Percentiles rank a stretch among this genome's conserved stretches.
Evolutionary conservation across 2,797 vertebrate species (phyloP).

Genomic region (Neostethus bicornis): DNA sequence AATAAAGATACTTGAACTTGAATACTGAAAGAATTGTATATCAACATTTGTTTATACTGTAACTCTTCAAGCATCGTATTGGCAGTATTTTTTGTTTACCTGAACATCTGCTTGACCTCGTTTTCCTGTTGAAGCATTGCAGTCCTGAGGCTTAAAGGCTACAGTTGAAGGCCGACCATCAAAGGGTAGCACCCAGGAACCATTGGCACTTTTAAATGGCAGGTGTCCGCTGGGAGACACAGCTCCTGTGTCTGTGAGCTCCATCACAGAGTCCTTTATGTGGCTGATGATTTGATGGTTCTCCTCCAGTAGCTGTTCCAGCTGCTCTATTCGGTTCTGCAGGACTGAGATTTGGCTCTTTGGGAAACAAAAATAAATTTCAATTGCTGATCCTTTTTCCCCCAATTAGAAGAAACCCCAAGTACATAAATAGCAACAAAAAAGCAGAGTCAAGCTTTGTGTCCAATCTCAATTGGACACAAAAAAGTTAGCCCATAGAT

Average conservation of each 20-base stretch:
- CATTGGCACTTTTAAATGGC: constrained; percentile 85
- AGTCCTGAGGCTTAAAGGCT: constrained; percentile 90
- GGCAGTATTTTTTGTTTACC: constrained; percentile 70
- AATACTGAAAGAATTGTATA: too few species aligned
- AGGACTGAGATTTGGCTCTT: constrained; percentile 98
- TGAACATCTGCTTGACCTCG: constrained; percentile 86
- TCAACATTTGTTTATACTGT: not conserved
- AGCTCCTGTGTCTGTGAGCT: constrained; percentile 92
- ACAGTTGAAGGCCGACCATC: constrained; percentile 90
- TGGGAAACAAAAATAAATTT: constrained; percentile 32
- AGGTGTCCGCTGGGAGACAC: constrained; percentile 79
- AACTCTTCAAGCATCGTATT: not conserved
- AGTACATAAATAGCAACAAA: too few species aligned
- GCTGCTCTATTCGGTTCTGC: constrained; percentile 97
- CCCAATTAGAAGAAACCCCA: not conserved
- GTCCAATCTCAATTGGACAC: too few species aligned
- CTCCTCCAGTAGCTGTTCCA: constrained; percentile 98
- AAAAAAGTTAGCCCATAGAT: too few species aligned
- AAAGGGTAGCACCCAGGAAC: constrained; percentile 91
- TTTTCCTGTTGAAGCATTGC: constrained; percentile 85
- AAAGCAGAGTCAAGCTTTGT: too few species aligned
- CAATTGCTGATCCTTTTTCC: not conserved
- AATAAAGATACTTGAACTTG: too few species aligned
- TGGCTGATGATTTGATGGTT: constrained; percentile 99
- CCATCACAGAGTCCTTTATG: constrained; percentile 98